Conservation (phyloP, 2,797 vertebrate species). For the Fundulus diaphanus region DNA sequence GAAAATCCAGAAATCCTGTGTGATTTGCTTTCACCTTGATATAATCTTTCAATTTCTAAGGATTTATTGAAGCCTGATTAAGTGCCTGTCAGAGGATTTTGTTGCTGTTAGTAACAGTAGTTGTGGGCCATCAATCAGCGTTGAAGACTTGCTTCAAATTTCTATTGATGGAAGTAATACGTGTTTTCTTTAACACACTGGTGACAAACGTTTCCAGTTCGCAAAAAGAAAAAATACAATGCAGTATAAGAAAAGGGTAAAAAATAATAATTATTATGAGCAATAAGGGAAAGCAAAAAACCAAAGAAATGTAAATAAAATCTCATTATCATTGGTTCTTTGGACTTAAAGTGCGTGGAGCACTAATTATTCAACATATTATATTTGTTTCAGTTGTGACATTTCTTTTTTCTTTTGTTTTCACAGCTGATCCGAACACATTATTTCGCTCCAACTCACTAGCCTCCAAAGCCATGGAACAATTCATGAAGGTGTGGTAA, state of each 20-base stretch:
- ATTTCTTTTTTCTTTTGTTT: constrained; percentile 29
- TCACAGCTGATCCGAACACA: constrained; percentile 91
- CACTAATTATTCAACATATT: not conserved
- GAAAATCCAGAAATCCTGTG: not conserved
- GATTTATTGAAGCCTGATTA: constrained; percentile 27
- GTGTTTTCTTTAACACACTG: not conserved
- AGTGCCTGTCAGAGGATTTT: constrained; percentile 11
- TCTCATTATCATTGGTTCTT: not conserved
- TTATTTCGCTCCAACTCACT: constrained; percentile 93
- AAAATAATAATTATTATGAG: too few relatives aligned
- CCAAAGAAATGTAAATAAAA: too few relatives aligned
- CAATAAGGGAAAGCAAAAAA: too few relatives aligned
- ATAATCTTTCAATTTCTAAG: constrained; percentile 8
- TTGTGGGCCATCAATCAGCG: constrained; percentile 5
- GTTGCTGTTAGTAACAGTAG: constrained; percentile 18
- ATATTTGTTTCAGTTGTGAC: not conserved
- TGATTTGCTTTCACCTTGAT: constrained; percentile 16
- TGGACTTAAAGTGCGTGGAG: not conserved
- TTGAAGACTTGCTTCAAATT: not conserved
- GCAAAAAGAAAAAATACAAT: too few relatives aligned
- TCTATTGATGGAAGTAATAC: not conserved
- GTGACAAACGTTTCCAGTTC: not conserved
- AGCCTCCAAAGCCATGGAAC: constrained; percentile 93
- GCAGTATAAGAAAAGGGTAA: too few relatives aligned
- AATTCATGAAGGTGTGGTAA: constrained; percentile 92